Base-by-base conservation (phyloP, 2,888 invertebrate genomes). In the Cryptocheilus praepositus region DNA sequence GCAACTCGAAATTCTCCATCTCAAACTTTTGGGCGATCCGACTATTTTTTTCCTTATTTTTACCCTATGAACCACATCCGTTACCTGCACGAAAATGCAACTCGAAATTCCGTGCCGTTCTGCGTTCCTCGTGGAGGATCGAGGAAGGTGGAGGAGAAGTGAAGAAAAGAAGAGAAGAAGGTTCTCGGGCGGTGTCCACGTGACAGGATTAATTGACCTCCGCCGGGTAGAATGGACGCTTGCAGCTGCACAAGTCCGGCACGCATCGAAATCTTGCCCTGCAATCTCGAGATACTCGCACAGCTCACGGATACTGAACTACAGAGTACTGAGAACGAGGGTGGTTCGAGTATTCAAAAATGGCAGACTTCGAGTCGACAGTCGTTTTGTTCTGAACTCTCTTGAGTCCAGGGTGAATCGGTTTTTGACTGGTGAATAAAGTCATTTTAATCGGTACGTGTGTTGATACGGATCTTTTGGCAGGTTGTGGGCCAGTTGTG, bases 241-340 rank as follows among this genome's bases (percentile, higher is more conserved):
- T n/a, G 49, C 49, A 49, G 49, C 49, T 49, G 49, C 16, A 13
- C 49, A 13, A 49, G 49, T 16, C 55, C 25, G 28, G 16, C 16
- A 28, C 28, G 55, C 55, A 55, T 55, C 55, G 49, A 54, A 22
- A 61, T 46, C n/a, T 64, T 46, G 46, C 11, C 46, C 53, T 22
- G 19, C n/a, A 13, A 49, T 49, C 49, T 68, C 13, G 53, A 54
- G 57, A 61, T 57, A 61, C 57, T 16, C 56, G 52, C 28, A 18
- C 43, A 3, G 46, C 25, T 36, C 45, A 21, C 64, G 19, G 60
- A 61, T 63, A 51, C 44, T 56, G 56, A 11, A 11, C 36, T 36
- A 7, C 36, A 11, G 36, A 11, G 8, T 3, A 15, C 18, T 5
- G 16, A 19, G 49, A 15, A 19, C 18, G 49, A 19, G 49, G 49